A percentile compares a stretch with the other conserved stretches of the same genome.
Conservation (phyloP, 1,140 invertebrate species). For the Aphelenchoides avenae region DNA sequence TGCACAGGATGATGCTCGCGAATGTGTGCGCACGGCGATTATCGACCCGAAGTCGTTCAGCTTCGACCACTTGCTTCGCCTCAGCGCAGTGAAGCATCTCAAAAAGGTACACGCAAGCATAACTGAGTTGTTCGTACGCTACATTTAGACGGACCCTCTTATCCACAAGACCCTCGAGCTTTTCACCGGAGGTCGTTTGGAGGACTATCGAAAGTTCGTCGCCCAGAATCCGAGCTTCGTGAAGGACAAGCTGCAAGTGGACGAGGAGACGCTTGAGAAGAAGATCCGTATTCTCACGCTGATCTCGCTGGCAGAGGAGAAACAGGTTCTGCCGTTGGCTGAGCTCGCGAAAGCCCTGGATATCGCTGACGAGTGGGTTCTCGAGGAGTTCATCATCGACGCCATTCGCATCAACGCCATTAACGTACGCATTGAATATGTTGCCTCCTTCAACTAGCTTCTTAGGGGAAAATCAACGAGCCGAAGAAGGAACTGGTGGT, state of each 20-base stretch:
- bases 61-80: constrained; percentile 52
- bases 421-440: constrained; percentile 32
- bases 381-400: constrained; percentile 58
- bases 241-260: constrained; percentile 42
- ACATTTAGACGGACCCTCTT: constrained; percentile 35
- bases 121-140: not conserved
- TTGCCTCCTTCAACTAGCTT: constrained; percentile 8
- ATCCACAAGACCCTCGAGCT: constrained; percentile 48
- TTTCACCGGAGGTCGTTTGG: constrained; percentile 45
- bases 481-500: constrained; percentile 39
- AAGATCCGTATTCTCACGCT: constrained; percentile 57
- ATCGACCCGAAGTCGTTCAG: constrained; percentile 50
- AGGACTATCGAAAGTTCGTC: constrained; percentile 49
- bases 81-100: constrained; percentile 49
- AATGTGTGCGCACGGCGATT: constrained; percentile 55
- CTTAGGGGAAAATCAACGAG: constrained; percentile 56
- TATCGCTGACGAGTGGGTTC: constrained; percentile 38
- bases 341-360: constrained; percentile 44
- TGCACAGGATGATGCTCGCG: constrained; percentile 48
- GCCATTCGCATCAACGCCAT: constrained; percentile 56
- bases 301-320: constrained; percentile 52
- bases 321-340: constrained; percentile 34
- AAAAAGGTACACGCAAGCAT: constrained; percentile 26
- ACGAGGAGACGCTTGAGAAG: constrained; percentile 45
- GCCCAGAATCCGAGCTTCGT: constrained; percentile 48